phyloP scores from a whole-genome alignment of 2,113 vertebrate genomes.

The Chlorodrepanis virens region DNA sequence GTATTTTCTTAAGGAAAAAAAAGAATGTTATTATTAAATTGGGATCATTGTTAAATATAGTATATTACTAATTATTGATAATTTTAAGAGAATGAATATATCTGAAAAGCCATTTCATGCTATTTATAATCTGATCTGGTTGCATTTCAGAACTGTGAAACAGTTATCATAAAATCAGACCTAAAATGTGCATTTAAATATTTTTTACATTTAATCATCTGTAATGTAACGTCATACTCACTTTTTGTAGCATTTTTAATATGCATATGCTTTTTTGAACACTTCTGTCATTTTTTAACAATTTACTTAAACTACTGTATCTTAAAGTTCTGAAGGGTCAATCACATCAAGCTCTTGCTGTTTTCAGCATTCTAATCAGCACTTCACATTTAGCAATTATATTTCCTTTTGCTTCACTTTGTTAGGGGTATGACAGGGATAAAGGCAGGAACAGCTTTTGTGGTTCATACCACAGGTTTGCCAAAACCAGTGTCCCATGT shows the following conservation, averaged over 20 bases:
- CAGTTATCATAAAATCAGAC: not conserved
- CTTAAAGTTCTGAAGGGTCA: not conserved
- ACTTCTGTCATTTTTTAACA: not conserved
- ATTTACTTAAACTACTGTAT: not conserved
- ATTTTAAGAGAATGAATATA: not conserved
- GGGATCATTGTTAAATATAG: not conserved
- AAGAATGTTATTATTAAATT: not conserved
- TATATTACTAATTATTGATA: not conserved
- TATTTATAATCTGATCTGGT: not conserved
- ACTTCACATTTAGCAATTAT: not conserved
- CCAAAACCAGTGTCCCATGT: not conserved
- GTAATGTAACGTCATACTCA: not conserved
- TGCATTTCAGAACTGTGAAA: not conserved
- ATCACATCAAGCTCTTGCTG: not conserved
- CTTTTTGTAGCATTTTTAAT: not conserved
- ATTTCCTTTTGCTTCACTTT: not conserved
- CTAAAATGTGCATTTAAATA: not conserved
- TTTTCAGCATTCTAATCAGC: not conserved
- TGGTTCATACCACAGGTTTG: not conserved
- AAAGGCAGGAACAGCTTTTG: not conserved
- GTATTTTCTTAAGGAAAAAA: not conserved
- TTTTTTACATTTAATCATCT: not conserved
- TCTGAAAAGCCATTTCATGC: not conserved
- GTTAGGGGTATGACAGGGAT: not conserved
- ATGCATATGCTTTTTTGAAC: not conserved